Evolutionary conservation across 2,888 invertebrate genomes (phyloP), one percentile per base, ranked within the genome.

Genomic region (Orthosia cruda): DNA sequence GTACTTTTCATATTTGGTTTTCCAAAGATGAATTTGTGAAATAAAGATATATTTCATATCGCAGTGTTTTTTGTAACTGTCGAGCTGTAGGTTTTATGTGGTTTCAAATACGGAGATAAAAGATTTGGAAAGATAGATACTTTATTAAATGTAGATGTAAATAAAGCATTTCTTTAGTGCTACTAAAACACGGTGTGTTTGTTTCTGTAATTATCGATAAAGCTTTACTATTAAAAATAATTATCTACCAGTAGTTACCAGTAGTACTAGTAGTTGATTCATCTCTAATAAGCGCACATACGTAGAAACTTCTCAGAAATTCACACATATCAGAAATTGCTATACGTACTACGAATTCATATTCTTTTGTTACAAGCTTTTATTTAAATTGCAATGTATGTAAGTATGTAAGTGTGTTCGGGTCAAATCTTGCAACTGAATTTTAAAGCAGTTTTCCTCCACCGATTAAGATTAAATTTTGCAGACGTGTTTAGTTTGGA

Each of bases 1-100:
- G 52, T 69, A 59, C 71, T 68, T 59, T 65, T 59, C 65, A 82
- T 78, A 58, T 71, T 82, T 82, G 62, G 20, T 52, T 69, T 63
- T 45, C 12, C 20, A 32, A 69, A 79, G 20, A 74, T 23, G 45
- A 52, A 57, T 63, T 78, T 59, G 12, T 74, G 52, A 15, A 65
- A 16, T 71, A 12, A 18, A 4, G 49, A 26, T 59, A 49, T 71
- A 47, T 26, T n/a, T n/a, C 13, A 16, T 23, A 59, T 47, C 16
- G 32, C 3, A 12, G 15, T 15, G 7, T 40, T 45, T 54, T 40
- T 52, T n/a, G 11, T 18, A 26, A 15, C 32, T 16, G 45, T 45
- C 20, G 15, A 20, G 4, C 15, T 32, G 9, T 16, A 1, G 1
- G 16, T 47, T 63, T 63, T 20, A 4, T 45, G 4, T 63, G 40